These are phyloP conservation scores for Arbacia lixula DNA, from an alignment of 53 echinoderm and acorn worm species.

Conservation along the genomic window DNA sequence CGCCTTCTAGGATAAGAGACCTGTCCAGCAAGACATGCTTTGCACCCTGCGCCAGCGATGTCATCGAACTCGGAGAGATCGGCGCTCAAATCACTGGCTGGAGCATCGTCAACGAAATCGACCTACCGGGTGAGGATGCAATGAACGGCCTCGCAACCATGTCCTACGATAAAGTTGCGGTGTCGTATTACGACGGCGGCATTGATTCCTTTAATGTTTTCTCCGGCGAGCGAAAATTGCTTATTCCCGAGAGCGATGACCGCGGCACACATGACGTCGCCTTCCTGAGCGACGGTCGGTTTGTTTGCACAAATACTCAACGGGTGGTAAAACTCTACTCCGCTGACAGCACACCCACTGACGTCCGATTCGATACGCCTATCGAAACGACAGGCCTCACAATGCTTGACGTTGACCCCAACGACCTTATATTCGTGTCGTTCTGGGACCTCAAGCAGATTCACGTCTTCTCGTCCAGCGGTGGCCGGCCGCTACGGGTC, in stretches of 20 bases:
- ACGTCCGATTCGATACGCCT: conserved; percentile 28
- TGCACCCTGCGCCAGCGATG: conserved; percentile 22
- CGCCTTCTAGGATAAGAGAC: conserved; percentile 13
- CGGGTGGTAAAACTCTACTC: conserved; percentile 38
- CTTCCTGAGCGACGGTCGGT: conserved; percentile 46
- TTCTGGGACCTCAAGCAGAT: conserved; percentile 48
- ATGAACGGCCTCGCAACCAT: conserved; percentile 43
- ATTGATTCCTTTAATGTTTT: conserved; percentile 17
- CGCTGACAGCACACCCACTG: conserved; percentile 25
- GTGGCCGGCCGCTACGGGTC: conserved; percentile 36
- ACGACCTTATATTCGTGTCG: conserved; percentile 19
- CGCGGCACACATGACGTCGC: conserved; percentile 51
- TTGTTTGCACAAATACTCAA: conserved; percentile 29
- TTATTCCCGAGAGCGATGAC: conserved; percentile 44
- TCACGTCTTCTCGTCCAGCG: conserved; percentile 18
- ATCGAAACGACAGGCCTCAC: conserved; percentile 17
- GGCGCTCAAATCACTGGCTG: conserved; percentile 48
- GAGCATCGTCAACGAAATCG: conserved; percentile 45
- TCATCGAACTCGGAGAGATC: conserved; percentile 41
- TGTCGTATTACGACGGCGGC: conserved; percentile 46
- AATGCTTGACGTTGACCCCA: conserved; percentile 39
- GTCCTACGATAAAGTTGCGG: conserved; percentile 46
- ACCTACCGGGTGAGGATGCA: conserved; percentile 32
- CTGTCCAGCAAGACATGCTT: conserved; percentile 39
- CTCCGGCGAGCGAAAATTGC: not conserved